phyloP scores from a whole-genome alignment of 2,113 vertebrate genomes.

The Eubucco bourcierii region DNA sequence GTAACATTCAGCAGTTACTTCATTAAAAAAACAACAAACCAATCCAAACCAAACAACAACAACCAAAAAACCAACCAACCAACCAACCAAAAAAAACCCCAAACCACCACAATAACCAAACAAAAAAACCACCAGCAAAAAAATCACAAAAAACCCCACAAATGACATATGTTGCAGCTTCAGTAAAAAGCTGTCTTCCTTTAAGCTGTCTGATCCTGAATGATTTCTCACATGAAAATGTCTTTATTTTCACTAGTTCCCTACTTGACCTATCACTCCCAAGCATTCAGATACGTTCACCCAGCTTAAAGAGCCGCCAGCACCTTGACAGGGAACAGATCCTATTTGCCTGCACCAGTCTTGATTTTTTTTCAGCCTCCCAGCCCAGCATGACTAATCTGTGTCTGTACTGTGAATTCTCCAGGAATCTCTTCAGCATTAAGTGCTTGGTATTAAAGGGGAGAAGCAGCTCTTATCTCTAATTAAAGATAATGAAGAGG shows the following conservation, averaged over 20 bases:
- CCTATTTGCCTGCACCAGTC: background rate
- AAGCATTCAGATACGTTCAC: background rate
- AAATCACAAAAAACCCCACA: no score
- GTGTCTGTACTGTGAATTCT: background rate
- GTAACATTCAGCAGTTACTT: background rate
- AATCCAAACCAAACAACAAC: no score
- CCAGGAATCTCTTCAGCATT: background rate
- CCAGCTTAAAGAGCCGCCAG: background rate
- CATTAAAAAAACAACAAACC: background rate
- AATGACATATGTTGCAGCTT: background rate
- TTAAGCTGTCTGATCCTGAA: background rate
- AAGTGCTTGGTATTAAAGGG: background rate
- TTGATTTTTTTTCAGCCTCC: background rate
- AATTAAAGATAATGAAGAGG: background rate
- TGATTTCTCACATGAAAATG: background rate
- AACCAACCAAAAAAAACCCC: no score
- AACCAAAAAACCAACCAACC: no score
- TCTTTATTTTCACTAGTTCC: background rate
- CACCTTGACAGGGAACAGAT: background rate
- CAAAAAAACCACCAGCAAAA: no score
- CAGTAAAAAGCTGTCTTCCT: background rate
- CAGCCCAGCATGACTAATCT: background rate
- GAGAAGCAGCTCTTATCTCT: background rate
- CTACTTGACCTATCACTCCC: background rate
- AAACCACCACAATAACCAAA: no score